These are phyloP conservation scores for Dryadula phaetusa DNA, from an alignment of 2,888 invertebrate genomes.

Conservation along the genomic window DNA sequence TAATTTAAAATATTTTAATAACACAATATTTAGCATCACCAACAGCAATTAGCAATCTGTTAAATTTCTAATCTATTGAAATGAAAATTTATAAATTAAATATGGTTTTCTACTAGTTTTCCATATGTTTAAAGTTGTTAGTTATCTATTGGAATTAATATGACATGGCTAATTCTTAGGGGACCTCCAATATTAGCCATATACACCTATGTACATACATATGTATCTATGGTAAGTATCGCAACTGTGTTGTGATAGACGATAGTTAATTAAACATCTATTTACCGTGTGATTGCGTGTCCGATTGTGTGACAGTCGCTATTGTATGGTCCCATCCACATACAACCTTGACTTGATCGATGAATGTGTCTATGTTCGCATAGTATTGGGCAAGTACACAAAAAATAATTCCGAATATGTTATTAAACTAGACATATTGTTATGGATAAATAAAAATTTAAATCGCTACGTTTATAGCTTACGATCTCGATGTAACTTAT, in stretches of 20 bases:
- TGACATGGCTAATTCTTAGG: background rate
- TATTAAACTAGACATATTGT: background rate
- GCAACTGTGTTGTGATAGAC: slow-evolving; percentile 51
- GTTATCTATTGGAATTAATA: background rate
- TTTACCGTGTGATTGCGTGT: slow-evolving; percentile 61
- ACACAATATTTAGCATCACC: no score
- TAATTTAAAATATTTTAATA: no score
- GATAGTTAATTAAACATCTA: slow-evolving; percentile 66
- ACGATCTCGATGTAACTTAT: background rate
- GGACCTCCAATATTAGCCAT: background rate
- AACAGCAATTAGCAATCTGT: no score
- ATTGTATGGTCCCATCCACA: slow-evolving; percentile 50
- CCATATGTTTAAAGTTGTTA: no score
- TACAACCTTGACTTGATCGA: slow-evolving; percentile 60
- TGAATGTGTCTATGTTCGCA: slow-evolving; percentile 46
- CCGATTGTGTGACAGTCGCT: slow-evolving; percentile 55
- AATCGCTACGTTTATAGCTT: background rate
- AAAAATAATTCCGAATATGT: slow-evolving; percentile 21
- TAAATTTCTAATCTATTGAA: no score
- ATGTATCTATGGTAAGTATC: slow-evolving; percentile 35
- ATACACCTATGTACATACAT: background rate
- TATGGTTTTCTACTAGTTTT: no score
- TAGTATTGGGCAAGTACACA: slow-evolving; percentile 46
- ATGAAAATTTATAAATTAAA: no score
- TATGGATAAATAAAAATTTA: background rate